A percentile compares a stretch with the other conserved stretches of the same genome.
Conservation (phyloP, 2,113 vertebrate genomes). For the Pimephales promelas region DNA sequence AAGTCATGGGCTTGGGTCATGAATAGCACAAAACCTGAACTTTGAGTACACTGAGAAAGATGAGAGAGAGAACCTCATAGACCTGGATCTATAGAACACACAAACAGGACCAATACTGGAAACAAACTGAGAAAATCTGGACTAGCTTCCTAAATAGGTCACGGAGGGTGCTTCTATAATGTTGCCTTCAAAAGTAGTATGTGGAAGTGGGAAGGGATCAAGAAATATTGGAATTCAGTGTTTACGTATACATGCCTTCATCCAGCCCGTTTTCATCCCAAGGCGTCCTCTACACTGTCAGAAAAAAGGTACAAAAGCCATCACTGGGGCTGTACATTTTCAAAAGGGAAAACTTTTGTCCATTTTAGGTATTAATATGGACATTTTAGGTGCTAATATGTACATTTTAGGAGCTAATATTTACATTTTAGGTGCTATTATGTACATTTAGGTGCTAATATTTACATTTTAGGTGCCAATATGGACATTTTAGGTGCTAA, state of each 20-base stretch:
- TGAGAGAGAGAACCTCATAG: background rate
- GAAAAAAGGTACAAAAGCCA: too few relatives aligned
- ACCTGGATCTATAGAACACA: slow-evolving; percentile 18
- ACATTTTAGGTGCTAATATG: too few relatives aligned
- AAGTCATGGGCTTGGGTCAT: slow-evolving; percentile 11
- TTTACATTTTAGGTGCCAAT: too few relatives aligned
- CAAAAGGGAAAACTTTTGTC: too few relatives aligned
- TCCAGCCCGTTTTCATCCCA: too few relatives aligned
- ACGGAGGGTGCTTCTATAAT: background rate
- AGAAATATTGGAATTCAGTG: background rate
- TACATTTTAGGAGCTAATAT: too few relatives aligned
- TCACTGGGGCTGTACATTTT: too few relatives aligned
- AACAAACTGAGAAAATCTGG: background rate
- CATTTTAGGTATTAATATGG: too few relatives aligned
- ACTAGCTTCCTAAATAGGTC: background rate
- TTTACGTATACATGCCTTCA: background rate
- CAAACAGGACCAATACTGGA: slow-evolving; percentile 12
- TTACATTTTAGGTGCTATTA: too few relatives aligned
- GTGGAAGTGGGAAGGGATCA: background rate
- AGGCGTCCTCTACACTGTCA: too few relatives aligned
- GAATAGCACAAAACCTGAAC: slow-evolving; percentile 34
- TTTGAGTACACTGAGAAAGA: slow-evolving; percentile 20
- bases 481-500: too few relatives aligned
- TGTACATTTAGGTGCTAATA: too few relatives aligned
- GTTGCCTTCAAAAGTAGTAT: background rate